These are phyloP conservation scores for Zeugodacus cucurbitae DNA, from an alignment of 1,140 invertebrate genomes.

Conservation along the genomic window DNA sequence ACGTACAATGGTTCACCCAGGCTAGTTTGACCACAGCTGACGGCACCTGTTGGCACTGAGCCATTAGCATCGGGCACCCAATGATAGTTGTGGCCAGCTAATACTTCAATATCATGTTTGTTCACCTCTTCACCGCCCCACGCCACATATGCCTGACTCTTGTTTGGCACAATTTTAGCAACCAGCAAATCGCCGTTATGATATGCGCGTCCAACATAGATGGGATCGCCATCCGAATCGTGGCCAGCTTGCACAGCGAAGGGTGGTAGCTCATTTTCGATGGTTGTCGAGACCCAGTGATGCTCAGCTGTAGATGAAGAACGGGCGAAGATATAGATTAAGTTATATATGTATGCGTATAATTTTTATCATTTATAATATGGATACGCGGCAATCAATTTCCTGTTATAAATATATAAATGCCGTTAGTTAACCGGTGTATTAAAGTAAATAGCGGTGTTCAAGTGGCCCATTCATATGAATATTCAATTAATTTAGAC, in stretches of 20 bases:
- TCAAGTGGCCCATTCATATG: not conserved
- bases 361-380: no score
- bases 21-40: slow-evolving; percentile 69
- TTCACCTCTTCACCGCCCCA: slow-evolving; percentile 63
- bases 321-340: not conserved
- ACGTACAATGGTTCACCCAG: slow-evolving; percentile 75
- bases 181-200: slow-evolving; percentile 59
- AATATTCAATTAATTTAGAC: not conserved
- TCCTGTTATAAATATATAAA: not conserved
- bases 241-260: slow-evolving; percentile 46
- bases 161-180: slow-evolving; percentile 56
- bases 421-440: not conserved
- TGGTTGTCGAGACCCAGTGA: not conserved
- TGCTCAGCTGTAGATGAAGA: not conserved
- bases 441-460: no score
- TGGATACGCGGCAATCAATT: no score
- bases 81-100: slow-evolving; percentile 55
- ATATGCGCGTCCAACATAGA: slow-evolving; percentile 62
- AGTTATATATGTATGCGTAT: not conserved
- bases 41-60: slow-evolving; percentile 67
- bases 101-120: slow-evolving; percentile 61
- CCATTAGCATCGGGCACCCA: slow-evolving; percentile 68
- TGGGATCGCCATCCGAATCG: slow-evolving; percentile 59
- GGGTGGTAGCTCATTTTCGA: not conserved
- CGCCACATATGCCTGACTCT: slow-evolving; percentile 57